These are phyloP conservation scores for Mesodorylaimus sp. DNA, from an alignment of 2,888 invertebrate genomes.

Conservation along the genomic window DNA sequence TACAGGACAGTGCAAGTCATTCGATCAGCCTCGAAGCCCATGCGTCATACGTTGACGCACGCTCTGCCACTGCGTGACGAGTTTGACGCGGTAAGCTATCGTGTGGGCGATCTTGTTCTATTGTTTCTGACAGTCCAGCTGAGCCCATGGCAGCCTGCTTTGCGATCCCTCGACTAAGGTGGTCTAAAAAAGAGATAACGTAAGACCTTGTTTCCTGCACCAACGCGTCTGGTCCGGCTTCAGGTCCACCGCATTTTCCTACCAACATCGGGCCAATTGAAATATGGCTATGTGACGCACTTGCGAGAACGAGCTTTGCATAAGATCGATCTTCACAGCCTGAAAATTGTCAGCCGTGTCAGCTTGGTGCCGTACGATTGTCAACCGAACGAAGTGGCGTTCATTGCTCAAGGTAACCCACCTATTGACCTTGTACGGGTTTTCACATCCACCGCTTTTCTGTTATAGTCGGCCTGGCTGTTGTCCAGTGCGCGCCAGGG, in stretches of 20 bases:
- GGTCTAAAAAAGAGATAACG: too few species aligned
- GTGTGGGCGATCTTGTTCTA: background rate
- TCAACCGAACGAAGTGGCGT: conserved; percentile 48
- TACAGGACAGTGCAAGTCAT: conserved; percentile 52
- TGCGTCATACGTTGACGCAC: conserved; percentile 46
- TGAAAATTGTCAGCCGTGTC: conserved; percentile 50
- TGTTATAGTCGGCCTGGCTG: conserved; percentile 47
- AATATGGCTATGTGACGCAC: conserved; percentile 55
- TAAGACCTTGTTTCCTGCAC: too few species aligned
- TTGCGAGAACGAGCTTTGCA: conserved; percentile 51
- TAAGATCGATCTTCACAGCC: conserved; percentile 50
- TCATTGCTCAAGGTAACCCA: conserved; percentile 52
- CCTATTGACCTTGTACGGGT: background rate
- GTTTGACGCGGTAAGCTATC: conserved; percentile 26
- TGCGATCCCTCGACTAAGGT: too few species aligned
- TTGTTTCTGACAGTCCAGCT: background rate
- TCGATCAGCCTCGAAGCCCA: conserved; percentile 49
- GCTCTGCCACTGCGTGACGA: conserved; percentile 29
- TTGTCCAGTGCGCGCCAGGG: conserved; percentile 51
- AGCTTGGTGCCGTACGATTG: conserved; percentile 54
- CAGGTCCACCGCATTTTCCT: conserved; percentile 33
- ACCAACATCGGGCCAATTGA: conserved; percentile 37
- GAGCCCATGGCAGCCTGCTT: too few species aligned
- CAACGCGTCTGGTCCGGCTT: too few species aligned
- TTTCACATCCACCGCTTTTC: too few species aligned